These are phyloP conservation scores for Euphydryas editha DNA, from an alignment of 2,888 invertebrate species.

Conservation along the genomic window DNA sequence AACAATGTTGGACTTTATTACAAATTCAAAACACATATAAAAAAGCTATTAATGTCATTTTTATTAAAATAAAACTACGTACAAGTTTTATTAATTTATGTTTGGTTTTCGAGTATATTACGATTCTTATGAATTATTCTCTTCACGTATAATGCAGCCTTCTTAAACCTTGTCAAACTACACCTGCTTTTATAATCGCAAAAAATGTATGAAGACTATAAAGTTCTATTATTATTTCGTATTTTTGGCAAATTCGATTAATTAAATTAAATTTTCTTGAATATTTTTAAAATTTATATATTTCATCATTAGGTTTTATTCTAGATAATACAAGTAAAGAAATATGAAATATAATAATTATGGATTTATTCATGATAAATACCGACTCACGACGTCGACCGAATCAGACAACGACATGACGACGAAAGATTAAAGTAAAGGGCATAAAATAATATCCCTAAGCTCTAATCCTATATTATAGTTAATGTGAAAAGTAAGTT, in stretches of 20 bases:
- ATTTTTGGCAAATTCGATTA: constrained; percentile 6
- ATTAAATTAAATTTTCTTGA: background rate
- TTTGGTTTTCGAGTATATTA: constrained; percentile 37
- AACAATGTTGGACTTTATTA: background rate
- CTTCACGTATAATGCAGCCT: constrained; percentile 56
- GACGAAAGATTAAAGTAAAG: too few relatives aligned
- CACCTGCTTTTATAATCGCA: constrained; percentile 46
- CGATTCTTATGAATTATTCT: constrained; percentile 55
- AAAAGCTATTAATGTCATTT: background rate
- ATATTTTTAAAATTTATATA: background rate
- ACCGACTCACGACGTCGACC: too few relatives aligned
- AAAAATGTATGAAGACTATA: constrained; percentile 24
- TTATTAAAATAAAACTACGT: constrained; percentile 1
- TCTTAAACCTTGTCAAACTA: constrained; percentile 50
- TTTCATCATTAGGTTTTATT: background rate
- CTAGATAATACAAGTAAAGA: too few relatives aligned
- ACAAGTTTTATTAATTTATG: constrained; percentile 28
- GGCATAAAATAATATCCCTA: too few relatives aligned
- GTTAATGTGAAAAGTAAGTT: too few relatives aligned
- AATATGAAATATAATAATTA: too few relatives aligned
- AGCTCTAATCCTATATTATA: too few relatives aligned
- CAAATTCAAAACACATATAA: constrained; percentile 3
- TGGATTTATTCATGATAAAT: too few relatives aligned
- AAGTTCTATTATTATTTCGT: constrained; percentile 19
- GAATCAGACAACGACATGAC: too few relatives aligned